phyloP scores from a whole-genome alignment of 2,113 vertebrate genomes.

The Synchiropus splendidus region DNA sequence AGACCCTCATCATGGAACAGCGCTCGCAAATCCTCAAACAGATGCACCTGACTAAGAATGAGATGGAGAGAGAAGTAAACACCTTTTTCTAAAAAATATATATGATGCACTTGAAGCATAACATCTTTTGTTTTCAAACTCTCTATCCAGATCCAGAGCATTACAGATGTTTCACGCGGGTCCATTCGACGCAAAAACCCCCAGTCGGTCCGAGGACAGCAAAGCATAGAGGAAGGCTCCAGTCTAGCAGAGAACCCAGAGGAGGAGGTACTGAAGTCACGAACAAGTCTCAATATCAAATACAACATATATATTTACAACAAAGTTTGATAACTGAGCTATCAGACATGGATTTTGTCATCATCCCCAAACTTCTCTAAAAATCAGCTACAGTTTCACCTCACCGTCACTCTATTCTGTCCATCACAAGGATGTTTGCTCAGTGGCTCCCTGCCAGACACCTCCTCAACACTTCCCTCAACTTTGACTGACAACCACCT shows the following conservation, averaged over 20 bases:
- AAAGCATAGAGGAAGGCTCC: constrained; percentile 70
- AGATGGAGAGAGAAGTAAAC: constrained; percentile 89
- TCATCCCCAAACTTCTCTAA: no score
- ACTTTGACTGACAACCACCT: constrained; percentile 26
- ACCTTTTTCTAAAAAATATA: neutral
- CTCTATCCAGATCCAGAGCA: constrained; percentile 96
- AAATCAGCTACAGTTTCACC: no score
- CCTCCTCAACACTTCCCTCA: neutral
- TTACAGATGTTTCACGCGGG: constrained; percentile 89
- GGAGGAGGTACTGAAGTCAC: constrained; percentile 74
- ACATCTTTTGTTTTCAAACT: no score
- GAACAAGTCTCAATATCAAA: neutral
- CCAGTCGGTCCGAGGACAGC: constrained; percentile 66
- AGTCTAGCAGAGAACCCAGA: constrained; percentile 77
- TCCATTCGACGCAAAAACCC: constrained; percentile 88
- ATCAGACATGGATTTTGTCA: no score
- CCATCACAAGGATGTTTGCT: neutral
- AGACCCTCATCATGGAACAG: constrained; percentile 94
- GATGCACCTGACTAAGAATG: constrained; percentile 97
- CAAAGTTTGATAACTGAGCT: no score
- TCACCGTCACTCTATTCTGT: neutral
- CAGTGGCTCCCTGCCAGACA: constrained; percentile 1
- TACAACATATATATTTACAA: neutral
- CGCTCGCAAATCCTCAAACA: constrained; percentile 95
- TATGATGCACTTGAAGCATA: no score